Evolutionary conservation across 1,140 invertebrate genomes (phyloP), one percentile per base, ranked within the genome.

Genomic region (Cotesia glomerata): DNA sequence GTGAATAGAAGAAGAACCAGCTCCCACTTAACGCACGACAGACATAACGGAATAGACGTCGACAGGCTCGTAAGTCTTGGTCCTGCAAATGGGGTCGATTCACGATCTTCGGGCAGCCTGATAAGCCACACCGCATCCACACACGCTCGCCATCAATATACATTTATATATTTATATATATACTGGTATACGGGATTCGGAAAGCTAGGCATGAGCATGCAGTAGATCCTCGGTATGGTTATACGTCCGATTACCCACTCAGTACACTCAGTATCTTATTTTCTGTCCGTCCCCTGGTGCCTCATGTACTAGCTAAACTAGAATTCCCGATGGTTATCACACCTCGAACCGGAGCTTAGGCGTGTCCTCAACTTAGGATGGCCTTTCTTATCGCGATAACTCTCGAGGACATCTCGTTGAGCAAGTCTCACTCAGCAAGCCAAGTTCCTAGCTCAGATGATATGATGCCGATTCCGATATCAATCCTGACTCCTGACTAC

Each of bases 341-440:
- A 35, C 34, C 45, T 63, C 59, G 59, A 62, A 49, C 26, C 62
- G 63, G 74, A 79, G 78, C 73, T 75, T 79, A 79, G 79, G 79
- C 77, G 78, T 85, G 82, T 86, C 83, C 82, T 84, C 79, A 85
- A 78, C 82, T 84, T 79, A 85, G 79, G 83, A 86, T 85, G 83
- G 81, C 82, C 82, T 86, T 85, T 72, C 84, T 86, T 84, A 85
- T 85, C 83, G 78, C 72, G 68, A 75, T 77, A 77, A 78, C 74
- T 45, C 39, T 80, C 77, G 81, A 82, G 81, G 81, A 81, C 81
- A 82, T 82, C 81, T 80, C 45, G 77, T 80, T 78, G 72, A 80
- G 77, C 77, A 82, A 81, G 39, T 45, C 8, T 74, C 67, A 75
- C 74, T 45, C 39, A 45, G 39, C 39, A 5, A 9, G 65, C 76